Base-by-base conservation (phyloP, 1,140 invertebrate genomes). In the Monochamus saltuarius region DNA sequence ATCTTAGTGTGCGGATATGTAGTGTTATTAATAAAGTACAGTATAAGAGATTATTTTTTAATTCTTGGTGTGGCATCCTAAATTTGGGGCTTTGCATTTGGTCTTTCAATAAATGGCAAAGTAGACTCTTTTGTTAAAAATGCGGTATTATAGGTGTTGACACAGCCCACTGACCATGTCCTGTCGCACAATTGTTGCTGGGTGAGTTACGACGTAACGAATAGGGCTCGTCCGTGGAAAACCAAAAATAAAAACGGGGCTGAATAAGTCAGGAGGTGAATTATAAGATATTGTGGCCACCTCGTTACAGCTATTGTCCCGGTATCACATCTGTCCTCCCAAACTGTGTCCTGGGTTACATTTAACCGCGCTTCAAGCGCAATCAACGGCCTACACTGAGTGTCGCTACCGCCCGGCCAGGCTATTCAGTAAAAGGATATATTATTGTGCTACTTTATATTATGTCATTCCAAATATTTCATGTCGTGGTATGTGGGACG, bases 221-320 rank as follows among this genome's bases (percentile, higher is more conserved):
- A 55, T 19, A 7, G 34, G 39, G 13, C 13, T n/a, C 8, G 38
- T 35, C 16, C 17, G 29, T 11, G 42, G 19, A 56, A 43, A 45
- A 55, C 39, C 46, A 50, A 52, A 53, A 43, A 42, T 52, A 46
- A 43, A 9, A 4, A 37, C 39, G 45, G 17, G 39, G 14, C 39
- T 40, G 59, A 55, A 61, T 61, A 55, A 46, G 51, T 40, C 19
- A 54, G 42, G 39, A 40, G 19, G 52, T 62, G 55, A 62, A 62
- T 62, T 62, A 56, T 62, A 42, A 47, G 55, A 62, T 58, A 62
- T 62, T 62, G 46, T 64, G 53, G 61, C 57, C 60, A 65, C 62
- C 62, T 69, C 67, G 67, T 69, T 69, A 69, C 65, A 53, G 58
- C 65, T 57, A 69, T 69, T 69, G 67, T 69, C 53, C 43, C 45